Evolutionary conservation across 2,888 invertebrate genomes (phyloP).

Genomic region (Junonia oenone): DNA sequence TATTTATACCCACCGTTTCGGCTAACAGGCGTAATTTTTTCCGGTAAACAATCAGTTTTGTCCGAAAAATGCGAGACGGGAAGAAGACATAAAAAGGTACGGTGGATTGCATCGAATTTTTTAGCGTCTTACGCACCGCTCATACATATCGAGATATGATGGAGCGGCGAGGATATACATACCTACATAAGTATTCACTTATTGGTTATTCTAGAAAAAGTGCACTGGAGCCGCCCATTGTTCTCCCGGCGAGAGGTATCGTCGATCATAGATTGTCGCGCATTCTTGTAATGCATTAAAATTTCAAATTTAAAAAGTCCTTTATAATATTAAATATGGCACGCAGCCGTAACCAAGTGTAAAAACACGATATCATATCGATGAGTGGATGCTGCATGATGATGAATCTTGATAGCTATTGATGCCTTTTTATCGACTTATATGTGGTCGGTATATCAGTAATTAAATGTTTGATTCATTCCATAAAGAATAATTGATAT

Average conservation of each 20-base stretch:
- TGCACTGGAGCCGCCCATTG: constrained; percentile 36
- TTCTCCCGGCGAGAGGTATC: constrained; percentile 28
- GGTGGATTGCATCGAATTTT: constrained; percentile 53
- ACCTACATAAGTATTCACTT: constrained; percentile 27
- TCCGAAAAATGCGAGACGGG: constrained; percentile 74
- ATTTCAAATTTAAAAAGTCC: constrained; percentile 23
- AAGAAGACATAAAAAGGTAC: constrained; percentile 69
- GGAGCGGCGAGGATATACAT: constrained; percentile 36
- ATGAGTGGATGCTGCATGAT: background rate
- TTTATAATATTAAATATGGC: constrained; percentile 16
- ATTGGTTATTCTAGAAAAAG: constrained; percentile 37
- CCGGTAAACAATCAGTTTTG: constrained; percentile 79
- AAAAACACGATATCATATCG: constrained; percentile 10
- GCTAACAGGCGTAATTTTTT: constrained; percentile 79
- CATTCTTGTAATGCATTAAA: constrained; percentile 23
- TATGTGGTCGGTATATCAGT: background rate
- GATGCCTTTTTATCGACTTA: background rate
- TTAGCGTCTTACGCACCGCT: constrained; percentile 42
- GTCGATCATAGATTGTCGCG: constrained; percentile 29
- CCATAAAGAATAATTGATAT: background rate
- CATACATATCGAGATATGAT: constrained; percentile 69
- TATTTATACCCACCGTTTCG: constrained; percentile 70
- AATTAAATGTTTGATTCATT: background rate
- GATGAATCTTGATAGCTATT: constrained; percentile 2
- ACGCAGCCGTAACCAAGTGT: constrained; percentile 14